Conservation (phyloP, 2,888 invertebrate genomes). For the Lingula anatina region DNA sequence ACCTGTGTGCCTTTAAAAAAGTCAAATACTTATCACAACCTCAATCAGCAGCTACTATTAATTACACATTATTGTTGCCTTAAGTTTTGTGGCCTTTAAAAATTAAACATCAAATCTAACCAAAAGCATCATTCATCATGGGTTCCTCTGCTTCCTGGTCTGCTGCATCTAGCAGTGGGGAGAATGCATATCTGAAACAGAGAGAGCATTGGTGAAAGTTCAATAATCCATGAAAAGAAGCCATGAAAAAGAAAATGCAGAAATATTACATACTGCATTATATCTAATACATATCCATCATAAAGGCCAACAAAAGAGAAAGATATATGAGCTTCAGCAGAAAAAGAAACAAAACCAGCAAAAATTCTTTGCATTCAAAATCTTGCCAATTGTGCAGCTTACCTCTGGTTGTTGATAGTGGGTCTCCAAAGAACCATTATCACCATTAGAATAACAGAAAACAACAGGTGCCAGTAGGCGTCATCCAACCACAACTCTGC, state of each 20-base stretch:
- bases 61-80: no score
- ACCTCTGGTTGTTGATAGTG: conserved; percentile 90
- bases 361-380: no score
- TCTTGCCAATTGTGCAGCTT: no score
- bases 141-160: conserved; percentile 64
- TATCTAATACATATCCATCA: background rate
- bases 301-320: background rate
- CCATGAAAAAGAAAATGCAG: conserved; percentile 9
- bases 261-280: background rate
- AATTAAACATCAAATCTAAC: no score
- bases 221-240: no score
- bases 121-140: conserved; percentile 80
- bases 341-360: no score
- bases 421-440: conserved; percentile 96
- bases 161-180: conserved; percentile 79
- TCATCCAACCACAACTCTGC: conserved; percentile 78
- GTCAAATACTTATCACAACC: no score
- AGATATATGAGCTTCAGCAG: no score
- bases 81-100: no score
- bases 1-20: no score
- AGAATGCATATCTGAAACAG: conserved; percentile 71
- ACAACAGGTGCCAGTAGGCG: conserved; percentile 91
- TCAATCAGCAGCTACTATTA: no score
- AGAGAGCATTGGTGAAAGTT: no score
- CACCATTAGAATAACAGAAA: conserved; percentile 78